Percentiles rank a stretch among this genome's conserved stretches.
Conservation (phyloP, 2,888 invertebrate genomes). For the Cremastinae sp. region DNA sequence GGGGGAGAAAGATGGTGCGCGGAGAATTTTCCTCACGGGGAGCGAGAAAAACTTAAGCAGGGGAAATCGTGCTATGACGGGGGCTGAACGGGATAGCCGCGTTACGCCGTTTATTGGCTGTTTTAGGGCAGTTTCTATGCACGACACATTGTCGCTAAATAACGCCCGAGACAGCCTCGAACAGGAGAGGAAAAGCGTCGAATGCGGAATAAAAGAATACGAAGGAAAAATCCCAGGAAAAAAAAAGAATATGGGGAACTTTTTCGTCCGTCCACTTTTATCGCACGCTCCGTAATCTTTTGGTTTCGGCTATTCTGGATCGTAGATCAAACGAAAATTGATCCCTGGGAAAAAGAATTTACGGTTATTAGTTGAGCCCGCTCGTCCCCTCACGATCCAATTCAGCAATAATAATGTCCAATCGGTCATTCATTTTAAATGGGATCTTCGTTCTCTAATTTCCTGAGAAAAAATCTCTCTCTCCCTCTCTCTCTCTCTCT, state of each 20-base stretch:
- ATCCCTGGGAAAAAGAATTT: slow-evolving; percentile 23
- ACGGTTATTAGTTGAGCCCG: slow-evolving; percentile 43
- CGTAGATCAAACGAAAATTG: slow-evolving; percentile 53
- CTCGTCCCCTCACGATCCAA: not conserved
- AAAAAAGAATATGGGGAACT: slow-evolving; percentile 32
- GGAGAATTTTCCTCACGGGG: slow-evolving; percentile 24
- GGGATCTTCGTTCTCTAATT: not conserved
- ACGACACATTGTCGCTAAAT: slow-evolving; percentile 80
- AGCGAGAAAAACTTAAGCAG: not conserved
- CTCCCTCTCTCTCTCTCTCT: slow-evolving; percentile 13
- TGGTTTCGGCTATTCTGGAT: slow-evolving; percentile 22
- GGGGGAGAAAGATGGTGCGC: slow-evolving; percentile 7
- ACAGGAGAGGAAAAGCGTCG: slow-evolving; percentile 6
- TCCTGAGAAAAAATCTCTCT: slow-evolving; percentile 31
- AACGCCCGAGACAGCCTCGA: slow-evolving; percentile 70
- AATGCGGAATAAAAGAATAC: slow-evolving; percentile 1
- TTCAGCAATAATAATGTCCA: slow-evolving; percentile 39
- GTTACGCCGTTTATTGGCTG: slow-evolving; percentile 79
- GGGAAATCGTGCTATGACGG: slow-evolving; percentile 1
- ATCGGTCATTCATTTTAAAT: slow-evolving; percentile 41
- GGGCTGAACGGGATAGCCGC: slow-evolving; percentile 68
- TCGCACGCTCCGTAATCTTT: slow-evolving; percentile 36
- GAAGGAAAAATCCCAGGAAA: slow-evolving; percentile 5
- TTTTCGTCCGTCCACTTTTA: slow-evolving; percentile 36
- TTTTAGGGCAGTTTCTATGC: slow-evolving; percentile 81